A percentile compares a stretch with the other conserved stretches of the same genome.
phyloP scores from a whole-genome alignment of 1,140 invertebrate genomes.

The Temnothorax nylanderi region DNA sequence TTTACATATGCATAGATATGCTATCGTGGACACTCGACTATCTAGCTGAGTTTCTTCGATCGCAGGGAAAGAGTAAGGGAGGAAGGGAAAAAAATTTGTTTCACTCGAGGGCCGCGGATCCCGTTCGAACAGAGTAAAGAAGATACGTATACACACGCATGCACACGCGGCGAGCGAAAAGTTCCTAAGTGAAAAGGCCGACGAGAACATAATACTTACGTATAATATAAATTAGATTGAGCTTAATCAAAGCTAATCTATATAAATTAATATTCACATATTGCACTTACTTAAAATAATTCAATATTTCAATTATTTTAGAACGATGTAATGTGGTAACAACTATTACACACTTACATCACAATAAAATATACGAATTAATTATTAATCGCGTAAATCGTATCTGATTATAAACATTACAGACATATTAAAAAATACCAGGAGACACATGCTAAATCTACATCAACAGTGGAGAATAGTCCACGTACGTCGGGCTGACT shows the following conservation, averaged over 20 bases:
- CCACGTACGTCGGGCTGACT: constrained; percentile 30
- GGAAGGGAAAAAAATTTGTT: constrained; percentile 18
- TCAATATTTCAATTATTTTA: not conserved
- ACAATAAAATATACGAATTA: not conserved
- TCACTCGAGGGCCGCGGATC: constrained; percentile 35
- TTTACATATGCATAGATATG: constrained; percentile 42
- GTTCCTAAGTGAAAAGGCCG: not conserved
- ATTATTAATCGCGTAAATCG: not conserved
- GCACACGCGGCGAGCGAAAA: not conserved
- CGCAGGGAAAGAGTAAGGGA: not conserved
- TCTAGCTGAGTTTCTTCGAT: constrained; percentile 1
- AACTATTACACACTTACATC: not conserved
- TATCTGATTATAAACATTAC: not conserved
- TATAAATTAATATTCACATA: constrained; percentile 13
- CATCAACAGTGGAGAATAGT: not conserved
- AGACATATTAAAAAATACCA: not conserved
- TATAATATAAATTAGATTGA: not conserved
- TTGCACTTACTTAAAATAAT: not conserved
- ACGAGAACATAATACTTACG: not conserved
- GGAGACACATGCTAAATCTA: not conserved
- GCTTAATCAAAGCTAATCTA: constrained; percentile 1
- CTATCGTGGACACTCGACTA: constrained; percentile 40
- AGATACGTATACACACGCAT: not conserved
- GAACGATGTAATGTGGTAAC: not conserved
- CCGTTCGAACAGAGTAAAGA: not conserved